Evolutionary conservation across 2,113 vertebrate genomes (phyloP).

Genomic region (Trematomus loennbergii): DNA sequence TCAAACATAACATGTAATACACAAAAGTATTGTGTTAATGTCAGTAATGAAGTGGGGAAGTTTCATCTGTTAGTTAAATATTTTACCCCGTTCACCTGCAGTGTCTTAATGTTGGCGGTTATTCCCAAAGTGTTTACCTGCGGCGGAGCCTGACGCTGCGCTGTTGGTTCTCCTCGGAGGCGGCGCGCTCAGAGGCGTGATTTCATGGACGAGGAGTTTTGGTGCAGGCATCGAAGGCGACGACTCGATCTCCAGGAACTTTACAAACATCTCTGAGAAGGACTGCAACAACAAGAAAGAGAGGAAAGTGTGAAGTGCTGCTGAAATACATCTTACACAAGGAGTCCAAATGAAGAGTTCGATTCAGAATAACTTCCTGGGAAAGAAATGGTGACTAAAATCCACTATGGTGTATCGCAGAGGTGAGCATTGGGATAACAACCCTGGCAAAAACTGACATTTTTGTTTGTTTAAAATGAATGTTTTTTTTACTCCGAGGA

Average conservation of each 20-base stretch:
- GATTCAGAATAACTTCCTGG: background rate
- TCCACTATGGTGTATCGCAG: too few relatives aligned
- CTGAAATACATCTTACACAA: background rate
- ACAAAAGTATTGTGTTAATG: too few relatives aligned
- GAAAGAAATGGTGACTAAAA: too few relatives aligned
- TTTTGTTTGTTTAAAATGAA: too few relatives aligned
- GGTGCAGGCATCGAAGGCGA: slow-evolving; percentile 88
- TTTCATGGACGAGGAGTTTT: slow-evolving; percentile 88
- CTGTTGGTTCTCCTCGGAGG: slow-evolving; percentile 73
- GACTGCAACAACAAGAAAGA: slow-evolving; percentile 84
- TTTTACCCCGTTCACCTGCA: too few relatives aligned
- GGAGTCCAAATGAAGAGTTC: background rate
- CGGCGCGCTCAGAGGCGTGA: slow-evolving; percentile 87
- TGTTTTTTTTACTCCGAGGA: too few relatives aligned
- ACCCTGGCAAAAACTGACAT: too few relatives aligned
- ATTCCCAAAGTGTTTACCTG: slow-evolving; percentile 80
- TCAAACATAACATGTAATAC: too few relatives aligned
- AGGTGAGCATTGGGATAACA: too few relatives aligned
- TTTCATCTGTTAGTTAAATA: background rate
- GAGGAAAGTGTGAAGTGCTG: background rate
- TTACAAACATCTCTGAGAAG: slow-evolving; percentile 97
- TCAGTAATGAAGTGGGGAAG: too few relatives aligned
- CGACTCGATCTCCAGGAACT: slow-evolving; percentile 97
- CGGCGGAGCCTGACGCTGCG: slow-evolving; percentile 32
- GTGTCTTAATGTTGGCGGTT: background rate